Evolutionary conservation across 2,888 invertebrate species (phyloP).

Genomic region (Trissoscelio sp.): DNA sequence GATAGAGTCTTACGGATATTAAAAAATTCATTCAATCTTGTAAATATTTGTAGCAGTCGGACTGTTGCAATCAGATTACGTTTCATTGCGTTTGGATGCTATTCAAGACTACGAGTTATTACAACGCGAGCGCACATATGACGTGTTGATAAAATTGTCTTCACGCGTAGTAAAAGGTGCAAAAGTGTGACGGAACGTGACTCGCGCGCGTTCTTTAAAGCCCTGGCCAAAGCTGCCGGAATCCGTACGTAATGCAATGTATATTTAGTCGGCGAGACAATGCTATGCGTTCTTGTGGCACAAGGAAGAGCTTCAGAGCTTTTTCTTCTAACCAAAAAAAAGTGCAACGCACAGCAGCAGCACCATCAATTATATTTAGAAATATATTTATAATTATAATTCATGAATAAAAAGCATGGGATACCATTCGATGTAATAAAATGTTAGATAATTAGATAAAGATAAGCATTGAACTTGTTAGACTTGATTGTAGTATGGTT

Average conservation of each 20-base stretch:
- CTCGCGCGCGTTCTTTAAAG: slow-evolving; percentile 71
- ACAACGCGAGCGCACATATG: slow-evolving; percentile 16
- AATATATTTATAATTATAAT: neutral
- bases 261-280: slow-evolving; percentile 81
- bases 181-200: slow-evolving; percentile 79
- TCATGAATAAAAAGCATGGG: too few species aligned
- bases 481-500: slow-evolving; percentile 2
- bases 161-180: slow-evolving; percentile 72
- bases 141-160: slow-evolving; percentile 44
- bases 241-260: slow-evolving; percentile 77
- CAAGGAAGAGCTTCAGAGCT: slow-evolving; percentile 75
- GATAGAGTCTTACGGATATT: neutral
- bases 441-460: too few species aligned
- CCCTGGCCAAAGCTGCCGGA: slow-evolving; percentile 77
- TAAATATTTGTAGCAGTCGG: neutral
- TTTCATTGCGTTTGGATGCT: neutral
- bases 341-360: neutral
- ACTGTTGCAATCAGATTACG: neutral
- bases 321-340: slow-evolving; percentile 9
- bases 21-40: slow-evolving; percentile 18
- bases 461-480: slow-evolving; percentile 12
- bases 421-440: too few species aligned
- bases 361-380: slow-evolving; percentile 18
- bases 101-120: slow-evolving; percentile 20
- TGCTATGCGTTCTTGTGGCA: slow-evolving; percentile 77